These are phyloP conservation scores for Scaptodrosophila lebanonensis DNA, from an alignment of 1,140 invertebrate genomes.

Conservation along the genomic window DNA sequence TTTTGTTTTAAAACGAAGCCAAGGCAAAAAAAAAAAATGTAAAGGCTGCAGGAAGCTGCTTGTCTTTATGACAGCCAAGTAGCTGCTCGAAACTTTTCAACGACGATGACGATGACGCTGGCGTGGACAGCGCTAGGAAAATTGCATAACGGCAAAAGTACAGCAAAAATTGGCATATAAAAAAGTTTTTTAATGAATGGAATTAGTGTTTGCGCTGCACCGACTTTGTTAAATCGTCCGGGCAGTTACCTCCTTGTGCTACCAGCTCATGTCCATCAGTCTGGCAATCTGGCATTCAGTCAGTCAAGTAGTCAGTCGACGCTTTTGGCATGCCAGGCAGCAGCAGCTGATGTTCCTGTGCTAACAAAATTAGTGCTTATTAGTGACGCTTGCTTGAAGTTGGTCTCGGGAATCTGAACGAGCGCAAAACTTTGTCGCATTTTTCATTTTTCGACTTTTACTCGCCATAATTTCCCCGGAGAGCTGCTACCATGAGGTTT, in stretches of 20 bases:
- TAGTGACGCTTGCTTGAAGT: constrained; percentile 72
- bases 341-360: constrained; percentile 30
- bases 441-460: constrained; percentile 32
- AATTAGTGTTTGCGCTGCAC: constrained; percentile 70
- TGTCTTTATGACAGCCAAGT: constrained; percentile 48
- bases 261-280: constrained; percentile 18
- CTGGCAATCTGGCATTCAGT: neutral
- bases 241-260: constrained; percentile 44
- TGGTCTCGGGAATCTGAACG: too few species aligned
- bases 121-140: constrained; percentile 6
- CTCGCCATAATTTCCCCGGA: constrained; percentile 55
- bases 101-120: constrained; percentile 13
- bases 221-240: constrained; percentile 69
- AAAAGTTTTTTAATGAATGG: constrained; percentile 73
- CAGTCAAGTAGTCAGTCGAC: constrained; percentile 15
- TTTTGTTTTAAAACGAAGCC: constrained; percentile 20
- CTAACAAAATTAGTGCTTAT: constrained; percentile 73
- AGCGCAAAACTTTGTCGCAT: constrained; percentile 48
- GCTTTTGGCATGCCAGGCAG: constrained; percentile 45
- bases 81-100: constrained; percentile 40
- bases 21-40: constrained; percentile 6
- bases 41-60: constrained; percentile 25
- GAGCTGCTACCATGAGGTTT: constrained; percentile 35
- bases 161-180: constrained; percentile 67
- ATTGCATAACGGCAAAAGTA: constrained; percentile 41